These are phyloP conservation scores for Beris morrisii DNA, from an alignment of 2,888 invertebrate species.

Conservation along the genomic window DNA sequence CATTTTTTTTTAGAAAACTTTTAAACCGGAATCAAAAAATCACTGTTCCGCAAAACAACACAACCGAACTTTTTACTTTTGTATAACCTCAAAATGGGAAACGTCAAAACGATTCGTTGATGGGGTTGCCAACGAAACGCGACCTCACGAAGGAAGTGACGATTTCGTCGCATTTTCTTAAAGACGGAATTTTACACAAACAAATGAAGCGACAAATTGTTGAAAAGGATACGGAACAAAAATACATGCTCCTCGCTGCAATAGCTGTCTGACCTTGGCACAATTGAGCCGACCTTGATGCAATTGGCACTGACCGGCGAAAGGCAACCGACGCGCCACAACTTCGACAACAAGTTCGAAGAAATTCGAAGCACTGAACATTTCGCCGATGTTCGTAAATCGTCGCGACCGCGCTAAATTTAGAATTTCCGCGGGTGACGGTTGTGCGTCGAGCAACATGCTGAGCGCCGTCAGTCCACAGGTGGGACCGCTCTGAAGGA, in stretches of 20 bases:
- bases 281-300: constrained; percentile 55
- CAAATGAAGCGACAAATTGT: neutral
- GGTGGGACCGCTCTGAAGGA: constrained; percentile 64
- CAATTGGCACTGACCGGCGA: constrained; percentile 45
- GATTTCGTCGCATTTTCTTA: neutral
- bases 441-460: constrained; percentile 69
- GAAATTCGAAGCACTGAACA: constrained; percentile 79
- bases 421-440: constrained; percentile 63
- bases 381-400: constrained; percentile 84
- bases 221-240: constrained; percentile 61
- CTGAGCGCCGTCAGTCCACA: constrained; percentile 87
- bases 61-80: too few relatives aligned
- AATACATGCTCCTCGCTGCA: constrained; percentile 55
- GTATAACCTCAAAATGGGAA: neutral
- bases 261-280: constrained; percentile 53
- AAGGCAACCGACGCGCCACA: constrained; percentile 5
- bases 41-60: neutral
- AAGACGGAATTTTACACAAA: neutral
- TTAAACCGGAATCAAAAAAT: neutral
- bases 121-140: neutral
- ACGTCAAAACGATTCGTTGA: neutral
- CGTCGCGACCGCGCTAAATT: constrained; percentile 64
- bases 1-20: constrained; percentile 42
- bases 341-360: constrained; percentile 53
- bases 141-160: neutral